Percentiles rank a stretch among this genome's conserved stretches.
These are phyloP conservation scores for Elaphurus davidianus DNA, from an alignment of 2,113 vertebrate species.

Conservation along the genomic window DNA sequence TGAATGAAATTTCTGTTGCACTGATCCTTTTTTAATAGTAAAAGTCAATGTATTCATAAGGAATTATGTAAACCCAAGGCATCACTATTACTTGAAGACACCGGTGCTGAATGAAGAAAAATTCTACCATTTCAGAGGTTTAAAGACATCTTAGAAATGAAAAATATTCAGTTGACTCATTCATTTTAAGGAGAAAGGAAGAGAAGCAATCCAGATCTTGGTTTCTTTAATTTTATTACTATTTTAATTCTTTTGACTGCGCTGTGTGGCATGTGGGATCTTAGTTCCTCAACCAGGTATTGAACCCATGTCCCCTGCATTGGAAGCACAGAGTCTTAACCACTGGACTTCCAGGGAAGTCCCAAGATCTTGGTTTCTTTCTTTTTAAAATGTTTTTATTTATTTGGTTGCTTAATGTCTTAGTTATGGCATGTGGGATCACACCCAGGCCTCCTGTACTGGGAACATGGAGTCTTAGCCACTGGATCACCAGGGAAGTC, in stretches of 20 bases:
- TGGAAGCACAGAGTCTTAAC: background rate
- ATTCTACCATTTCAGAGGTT: background rate
- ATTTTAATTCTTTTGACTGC: background rate
- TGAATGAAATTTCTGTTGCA: background rate
- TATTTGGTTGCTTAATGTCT: background rate
- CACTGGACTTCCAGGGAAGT: background rate
- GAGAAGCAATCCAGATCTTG: background rate
- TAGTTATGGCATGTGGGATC: accelerated
- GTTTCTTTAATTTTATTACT: background rate
- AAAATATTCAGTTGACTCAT: background rate
- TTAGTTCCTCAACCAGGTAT: background rate
- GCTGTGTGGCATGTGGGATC: background rate
- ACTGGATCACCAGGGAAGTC: background rate
- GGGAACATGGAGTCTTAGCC: background rate
- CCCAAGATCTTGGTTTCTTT: background rate
- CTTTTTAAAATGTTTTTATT: background rate
- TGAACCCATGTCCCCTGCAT: no score
- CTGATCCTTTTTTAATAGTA: background rate
- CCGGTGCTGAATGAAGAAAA: background rate
- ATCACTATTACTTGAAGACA: background rate
- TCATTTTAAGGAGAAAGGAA: constrained; percentile 6
- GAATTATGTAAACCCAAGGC: background rate
- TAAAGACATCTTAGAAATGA: background rate
- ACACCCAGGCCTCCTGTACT: background rate
- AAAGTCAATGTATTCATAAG: background rate